phyloP scores from a whole-genome alignment of 1,140 invertebrate species.

The Pseudomyrmex pallidus region DNA sequence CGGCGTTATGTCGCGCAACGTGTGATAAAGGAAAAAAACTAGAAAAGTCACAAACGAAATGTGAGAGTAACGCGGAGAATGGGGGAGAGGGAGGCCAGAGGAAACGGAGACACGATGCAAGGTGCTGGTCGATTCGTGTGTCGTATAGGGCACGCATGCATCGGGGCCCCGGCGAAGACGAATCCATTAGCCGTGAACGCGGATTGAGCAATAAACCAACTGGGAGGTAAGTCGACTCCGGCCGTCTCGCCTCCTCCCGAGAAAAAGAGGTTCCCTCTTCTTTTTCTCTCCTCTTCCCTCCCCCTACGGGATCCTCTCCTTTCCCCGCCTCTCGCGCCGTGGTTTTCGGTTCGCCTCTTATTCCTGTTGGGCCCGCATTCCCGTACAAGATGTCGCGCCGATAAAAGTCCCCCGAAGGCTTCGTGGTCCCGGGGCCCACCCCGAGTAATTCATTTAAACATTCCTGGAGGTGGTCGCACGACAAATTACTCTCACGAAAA shows the following conservation, averaged over 20 bases:
- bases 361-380: conserved; percentile 83
- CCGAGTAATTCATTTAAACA: conserved; percentile 85
- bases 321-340: conserved; percentile 20
- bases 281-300: conserved; percentile 38
- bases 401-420: conserved; percentile 80
- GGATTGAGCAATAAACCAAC: conserved; percentile 85
- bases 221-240: conserved; percentile 82
- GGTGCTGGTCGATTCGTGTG: conserved; percentile 68
- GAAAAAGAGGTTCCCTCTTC: conserved; percentile 34
- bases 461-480: conserved; percentile 85
- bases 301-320: conserved; percentile 41
- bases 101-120: conserved; percentile 43
- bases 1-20: too few relatives aligned
- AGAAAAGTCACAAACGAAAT: too few relatives aligned
- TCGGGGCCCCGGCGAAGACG: conserved; percentile 76
- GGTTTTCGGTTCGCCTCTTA: conserved; percentile 74
- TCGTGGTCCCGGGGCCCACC: conserved; percentile 74
- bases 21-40: too few relatives aligned
- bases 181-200: conserved; percentile 84
- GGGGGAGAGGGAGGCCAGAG: not conserved
- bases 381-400: conserved; percentile 85
- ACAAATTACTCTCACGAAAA: conserved; percentile 85
- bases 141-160: conserved; percentile 66
- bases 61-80: not conserved
- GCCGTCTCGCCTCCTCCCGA: conserved; percentile 58